Percentiles rank a stretch among this genome's conserved stretches.
Conservation (phyloP, 2,113 vertebrate genomes). For the Chascanopsetta lugubris region DNA sequence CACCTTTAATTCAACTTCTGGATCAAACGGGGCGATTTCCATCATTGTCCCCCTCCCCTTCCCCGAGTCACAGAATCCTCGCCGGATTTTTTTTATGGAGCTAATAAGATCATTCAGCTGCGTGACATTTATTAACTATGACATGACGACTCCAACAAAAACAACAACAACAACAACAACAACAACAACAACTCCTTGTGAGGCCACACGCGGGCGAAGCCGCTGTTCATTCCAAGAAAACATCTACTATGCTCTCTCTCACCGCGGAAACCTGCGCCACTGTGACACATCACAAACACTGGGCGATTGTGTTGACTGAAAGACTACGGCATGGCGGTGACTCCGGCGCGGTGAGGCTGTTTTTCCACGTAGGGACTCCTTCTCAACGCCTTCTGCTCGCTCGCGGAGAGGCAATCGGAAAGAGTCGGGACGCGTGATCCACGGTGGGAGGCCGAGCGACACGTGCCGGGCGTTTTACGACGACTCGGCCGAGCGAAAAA, state of each 20-base stretch:
- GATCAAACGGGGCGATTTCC: too few relatives aligned
- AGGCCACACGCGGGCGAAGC: background rate
- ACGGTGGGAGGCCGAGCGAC: too few relatives aligned
- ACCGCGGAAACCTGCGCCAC: background rate
- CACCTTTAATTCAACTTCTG: too few relatives aligned
- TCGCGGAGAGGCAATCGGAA: too few relatives aligned
- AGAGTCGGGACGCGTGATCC: too few relatives aligned
- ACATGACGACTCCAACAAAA: too few relatives aligned
- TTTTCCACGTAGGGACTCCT: background rate
- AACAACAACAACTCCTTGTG: background rate
- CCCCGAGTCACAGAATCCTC: background rate
- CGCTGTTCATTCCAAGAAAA: slow-evolving; percentile 7
- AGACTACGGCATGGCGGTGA: background rate
- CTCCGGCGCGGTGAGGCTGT: background rate
- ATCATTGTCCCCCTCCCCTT: background rate
- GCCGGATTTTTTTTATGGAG: background rate
- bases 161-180: too few relatives aligned
- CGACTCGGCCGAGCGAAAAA: too few relatives aligned
- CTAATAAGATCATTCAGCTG: background rate
- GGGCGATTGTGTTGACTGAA: background rate
- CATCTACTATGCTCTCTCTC: background rate
- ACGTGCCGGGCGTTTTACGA: too few relatives aligned
- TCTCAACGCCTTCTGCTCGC: too few relatives aligned
- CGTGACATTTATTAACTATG: background rate
- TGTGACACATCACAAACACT: background rate